Evolutionary conservation across 2,113 vertebrate genomes (phyloP), one percentile per base, ranked within the genome.

Genomic region (Microtus richardsoni): DNA sequence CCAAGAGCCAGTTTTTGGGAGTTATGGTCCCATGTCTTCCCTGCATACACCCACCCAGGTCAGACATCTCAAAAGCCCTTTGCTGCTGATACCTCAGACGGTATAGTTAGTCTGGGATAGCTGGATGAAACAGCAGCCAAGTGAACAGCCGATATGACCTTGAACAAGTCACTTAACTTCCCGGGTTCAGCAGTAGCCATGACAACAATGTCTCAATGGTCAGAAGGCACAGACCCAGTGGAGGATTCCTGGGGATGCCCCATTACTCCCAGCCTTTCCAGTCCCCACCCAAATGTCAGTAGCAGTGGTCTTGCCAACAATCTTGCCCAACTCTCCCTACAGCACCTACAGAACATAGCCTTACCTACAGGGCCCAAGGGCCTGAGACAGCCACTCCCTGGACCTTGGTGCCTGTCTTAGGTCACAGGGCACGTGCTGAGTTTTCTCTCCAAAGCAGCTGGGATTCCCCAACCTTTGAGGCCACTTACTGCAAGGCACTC

Each of bases 151-250:
- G 44, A 54, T 93, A 62, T 94, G 92, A 96, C 92, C 95, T 95
- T 96, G 95, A 97, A 5, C 84, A 83, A 96, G 95, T 94, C 95
- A 93, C 70, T 91, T 89, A 92, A 92, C 94, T 91, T 96, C 8
- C 5, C 22, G 39, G 68, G 36, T 95, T 84, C 78, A 92, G 62
- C 68, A 78, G 47, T 78, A 77, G 70, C 71, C 71, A 70, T 2
- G 13, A 70, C 66, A 78, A 39, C 52, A 84, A 26, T 83, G 79
- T 28, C 19, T 89, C 19, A 0, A 16, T 39, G 58, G 39, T 44
- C 49, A 91, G 73, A 87, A 58, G 60, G 47, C 73, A 19, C 54
- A 70, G 66, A 52, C n/a, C 52, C 39, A 78, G 73, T 0, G 74
- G 71, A 79, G 54, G 78, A 73, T 47, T n/a, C 58, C 36, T 54